Base-by-base conservation (phyloP, 2,888 invertebrate species). In the Drosophila cyrtoloma region DNA sequence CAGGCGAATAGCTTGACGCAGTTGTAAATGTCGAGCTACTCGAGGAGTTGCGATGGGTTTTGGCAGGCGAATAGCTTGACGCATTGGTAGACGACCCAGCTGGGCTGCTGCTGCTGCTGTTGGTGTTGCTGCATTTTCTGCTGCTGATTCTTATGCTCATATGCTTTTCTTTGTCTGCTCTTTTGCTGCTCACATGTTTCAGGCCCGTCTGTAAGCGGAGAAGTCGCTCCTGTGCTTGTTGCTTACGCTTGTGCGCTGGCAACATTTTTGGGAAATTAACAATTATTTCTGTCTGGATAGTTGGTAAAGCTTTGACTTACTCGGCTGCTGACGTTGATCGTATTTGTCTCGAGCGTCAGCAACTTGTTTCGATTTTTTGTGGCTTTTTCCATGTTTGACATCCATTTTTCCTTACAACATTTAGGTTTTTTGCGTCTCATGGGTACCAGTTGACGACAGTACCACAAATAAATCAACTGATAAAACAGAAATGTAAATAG, bases 201-300 rank as follows among this genome's bases (percentile, higher is more conserved):
- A 58, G 19, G 9, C 0, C 26, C 3, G 28, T 7, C 28, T 69
- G 68, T 22, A 69, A 22, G 19, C 70, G 50, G 4, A 42, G 51
- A 0, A 69, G 39, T 5, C 68, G 50, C 0, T 69, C 58, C 22
- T 69, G 68, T 1, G 68, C 68, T 22, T 28, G 14, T 16, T 69
- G 70, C 4, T 39, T 58, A 10, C 0, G 1, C 3, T 16, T 3
- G 26, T 4, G n/a, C 3, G 32, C 67, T 68, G 32, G 0, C 5
- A 9, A 22, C 37, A 53, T 55, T 28, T 22, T 30, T 19, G n/a
- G 14, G 10, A 35, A 35, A 4, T 35, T 26, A 3, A 55, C 19
- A 28, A 26, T 6, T 55, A 26, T 47, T 22, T 47, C 2, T 47
- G 2, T 1, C 2, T 19, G 35, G 0, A 19, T 12, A 28, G 6